Evolutionary conservation across 2,888 invertebrate species (phyloP).

Genomic region (Flexamia atlantica): DNA sequence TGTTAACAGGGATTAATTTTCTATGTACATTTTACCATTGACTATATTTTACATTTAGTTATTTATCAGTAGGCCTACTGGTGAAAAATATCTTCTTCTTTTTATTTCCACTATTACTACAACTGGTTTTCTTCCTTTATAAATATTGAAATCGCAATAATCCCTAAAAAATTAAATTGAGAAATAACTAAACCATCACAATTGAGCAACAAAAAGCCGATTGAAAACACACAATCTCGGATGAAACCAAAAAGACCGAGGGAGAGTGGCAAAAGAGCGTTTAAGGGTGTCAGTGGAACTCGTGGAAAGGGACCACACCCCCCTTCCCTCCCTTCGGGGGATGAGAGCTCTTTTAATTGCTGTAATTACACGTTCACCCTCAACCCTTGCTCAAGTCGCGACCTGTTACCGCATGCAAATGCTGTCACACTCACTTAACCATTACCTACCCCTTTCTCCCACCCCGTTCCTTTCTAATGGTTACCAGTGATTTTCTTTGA

Average conservation of each 20-base stretch:
- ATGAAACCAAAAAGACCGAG: conserved; percentile 5
- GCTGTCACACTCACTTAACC: conserved; percentile 26
- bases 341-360: conserved; percentile 60
- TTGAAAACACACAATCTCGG: conserved; percentile 11
- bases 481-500: no score
- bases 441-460: neutral
- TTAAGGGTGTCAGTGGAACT: conserved; percentile 42
- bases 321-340: neutral
- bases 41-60: no score
- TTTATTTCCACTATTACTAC: no score
- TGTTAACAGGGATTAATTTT: no score
- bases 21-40: no score
- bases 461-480: no score
- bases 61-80: no score
- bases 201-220: neutral
- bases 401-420: conserved; percentile 44
- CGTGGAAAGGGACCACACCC: conserved; percentile 32
- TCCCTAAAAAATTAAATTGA: no score
- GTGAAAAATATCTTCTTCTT: no score
- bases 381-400: conserved; percentile 48
- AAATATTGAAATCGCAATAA: no score
- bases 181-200: neutral
- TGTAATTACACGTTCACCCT: conserved; percentile 54
- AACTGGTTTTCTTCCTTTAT: no score
- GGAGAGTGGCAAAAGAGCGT: conserved; percentile 3